A percentile compares a stretch with the other conserved stretches of the same genome.
phyloP scores from a whole-genome alignment of 37 sponge, comb jelly and placozoan species.

The Diacarnus erythraeanus region DNA sequence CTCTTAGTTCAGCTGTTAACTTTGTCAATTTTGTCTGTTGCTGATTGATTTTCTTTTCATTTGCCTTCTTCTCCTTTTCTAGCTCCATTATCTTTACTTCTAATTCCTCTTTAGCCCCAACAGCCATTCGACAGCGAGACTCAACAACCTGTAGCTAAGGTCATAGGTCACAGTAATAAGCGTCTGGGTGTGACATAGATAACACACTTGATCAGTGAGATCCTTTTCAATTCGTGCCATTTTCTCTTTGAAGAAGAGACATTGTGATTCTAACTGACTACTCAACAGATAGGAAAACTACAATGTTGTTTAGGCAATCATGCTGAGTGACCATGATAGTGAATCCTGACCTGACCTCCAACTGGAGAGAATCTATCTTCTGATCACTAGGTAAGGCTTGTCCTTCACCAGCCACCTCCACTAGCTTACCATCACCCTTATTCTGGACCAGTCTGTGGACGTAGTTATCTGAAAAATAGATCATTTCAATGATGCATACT shows the following conservation, averaged over 20 bases:
- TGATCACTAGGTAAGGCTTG: conserved; percentile 41
- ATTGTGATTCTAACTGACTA: conserved; percentile 94
- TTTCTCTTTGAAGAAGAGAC: conserved; percentile 95
- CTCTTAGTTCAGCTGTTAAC: conserved; percentile 52
- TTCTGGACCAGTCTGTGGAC: conserved; percentile 97
- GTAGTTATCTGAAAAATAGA: conserved; percentile 79
- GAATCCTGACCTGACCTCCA: conserved; percentile 80
- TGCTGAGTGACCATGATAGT: too few species aligned
- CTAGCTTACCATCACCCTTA: conserved; percentile 94
- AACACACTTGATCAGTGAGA: conserved; percentile 67
- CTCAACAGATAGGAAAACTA: conserved; percentile 93
- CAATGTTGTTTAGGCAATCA: neutral
- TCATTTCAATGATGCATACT: neutral
- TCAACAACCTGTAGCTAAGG: conserved; percentile 44
- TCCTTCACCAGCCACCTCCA: conserved; percentile 72
- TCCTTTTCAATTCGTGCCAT: conserved; percentile 74
- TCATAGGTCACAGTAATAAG: neutral
- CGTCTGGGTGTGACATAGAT: neutral
- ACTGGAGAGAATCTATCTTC: conserved; percentile 83
- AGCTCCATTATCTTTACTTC: conserved; percentile 34
- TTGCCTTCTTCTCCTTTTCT: conserved; percentile 65
- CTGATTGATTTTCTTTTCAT: conserved; percentile 62
- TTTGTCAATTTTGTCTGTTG: conserved; percentile 55
- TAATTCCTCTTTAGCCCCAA: conserved; percentile 42
- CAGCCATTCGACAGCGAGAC: conserved; percentile 47